Evolutionary conservation across 2,888 invertebrate species (phyloP).

Genomic region (Drosophila macrothrix): DNA sequence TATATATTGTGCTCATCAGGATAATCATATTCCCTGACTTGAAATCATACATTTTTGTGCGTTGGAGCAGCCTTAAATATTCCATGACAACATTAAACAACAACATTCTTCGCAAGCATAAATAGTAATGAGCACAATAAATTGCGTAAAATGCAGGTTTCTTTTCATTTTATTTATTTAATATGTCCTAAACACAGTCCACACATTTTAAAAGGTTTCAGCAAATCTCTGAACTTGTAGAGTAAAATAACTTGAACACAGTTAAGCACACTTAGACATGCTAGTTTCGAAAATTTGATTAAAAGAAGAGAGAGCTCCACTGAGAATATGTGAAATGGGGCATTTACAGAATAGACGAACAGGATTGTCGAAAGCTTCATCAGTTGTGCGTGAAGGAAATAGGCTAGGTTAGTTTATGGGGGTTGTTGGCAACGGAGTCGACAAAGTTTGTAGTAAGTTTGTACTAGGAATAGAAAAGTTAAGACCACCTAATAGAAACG

Average conservation of each 20-base stretch:
- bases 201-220: not conserved
- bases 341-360: not conserved
- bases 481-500: not conserved
- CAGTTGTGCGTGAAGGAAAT: not conserved
- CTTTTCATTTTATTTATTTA: not conserved
- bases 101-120: not conserved
- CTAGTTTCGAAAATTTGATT: not conserved
- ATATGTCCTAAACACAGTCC: not conserved
- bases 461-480: no score
- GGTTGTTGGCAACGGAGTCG: not conserved
- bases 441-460: not conserved
- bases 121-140: not conserved
- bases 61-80: not conserved
- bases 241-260: not conserved
- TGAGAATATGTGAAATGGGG: not conserved
- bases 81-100: not conserved
- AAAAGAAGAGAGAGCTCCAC: fast-evolving
- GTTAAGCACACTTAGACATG: not conserved
- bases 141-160: not conserved
- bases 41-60: not conserved
- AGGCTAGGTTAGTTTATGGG: not conserved
- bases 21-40: not conserved
- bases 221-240: not conserved
- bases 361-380: not conserved
- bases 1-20: not conserved